Conservation (phyloP, 2,888 invertebrate genomes). For the Drosophila anomelani region DNA sequence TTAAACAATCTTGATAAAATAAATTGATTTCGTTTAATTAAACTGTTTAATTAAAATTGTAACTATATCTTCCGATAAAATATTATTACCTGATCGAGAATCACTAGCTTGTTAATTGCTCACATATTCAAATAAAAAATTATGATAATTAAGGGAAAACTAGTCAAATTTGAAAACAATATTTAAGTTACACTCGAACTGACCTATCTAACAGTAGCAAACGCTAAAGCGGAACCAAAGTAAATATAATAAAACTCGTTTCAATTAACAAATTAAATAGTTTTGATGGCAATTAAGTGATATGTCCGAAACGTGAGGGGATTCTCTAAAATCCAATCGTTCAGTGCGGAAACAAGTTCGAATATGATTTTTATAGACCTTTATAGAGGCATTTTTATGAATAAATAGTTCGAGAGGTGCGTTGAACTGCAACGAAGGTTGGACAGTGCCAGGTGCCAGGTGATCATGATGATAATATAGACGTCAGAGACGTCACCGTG, state of each 20-base stretch:
- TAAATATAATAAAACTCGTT: not conserved
- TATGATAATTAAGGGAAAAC: not conserved
- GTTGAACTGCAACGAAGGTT: constrained; percentile 65
- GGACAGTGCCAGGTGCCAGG: constrained; percentile 29
- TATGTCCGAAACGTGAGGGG: constrained; percentile 23
- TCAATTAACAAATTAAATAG: constrained; percentile 3
- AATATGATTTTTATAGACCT: constrained; percentile 50
- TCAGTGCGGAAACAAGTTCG: constrained; percentile 51
- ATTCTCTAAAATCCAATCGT: constrained; percentile 5
- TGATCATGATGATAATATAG: constrained; percentile 44
- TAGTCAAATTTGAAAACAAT: not conserved
- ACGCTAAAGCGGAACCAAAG: not conserved
- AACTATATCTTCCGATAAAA: not conserved
- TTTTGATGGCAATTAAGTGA: constrained; percentile 1
- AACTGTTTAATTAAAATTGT: not conserved
- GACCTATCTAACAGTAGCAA: constrained; percentile 4
- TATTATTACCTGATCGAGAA: not conserved
- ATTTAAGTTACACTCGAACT: not conserved
- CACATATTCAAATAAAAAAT: not conserved
- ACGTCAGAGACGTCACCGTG: constrained; percentile 26
- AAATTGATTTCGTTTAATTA: not conserved
- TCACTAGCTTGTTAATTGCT: not conserved
- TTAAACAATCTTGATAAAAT: too few relatives aligned
- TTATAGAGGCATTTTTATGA: constrained; percentile 19
- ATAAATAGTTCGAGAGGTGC: constrained; percentile 26